Conservation (phyloP, 2,888 invertebrate species). For the Scaptomyza caliginosa region DNA sequence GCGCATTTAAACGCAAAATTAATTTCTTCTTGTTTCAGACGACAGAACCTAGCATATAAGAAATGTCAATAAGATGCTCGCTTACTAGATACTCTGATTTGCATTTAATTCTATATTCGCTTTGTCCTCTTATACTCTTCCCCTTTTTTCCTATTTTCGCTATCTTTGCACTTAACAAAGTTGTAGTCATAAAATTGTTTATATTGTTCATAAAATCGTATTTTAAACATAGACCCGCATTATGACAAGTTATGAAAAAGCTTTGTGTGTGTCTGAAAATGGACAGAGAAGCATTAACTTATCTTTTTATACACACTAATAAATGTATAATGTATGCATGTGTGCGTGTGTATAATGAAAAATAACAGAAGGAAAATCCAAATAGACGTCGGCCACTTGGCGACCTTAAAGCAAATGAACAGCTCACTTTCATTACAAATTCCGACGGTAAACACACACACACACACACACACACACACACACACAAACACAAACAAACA, state of each 20-base stretch:
- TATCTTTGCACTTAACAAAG: slow-evolving; percentile 45
- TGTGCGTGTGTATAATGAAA: not conserved
- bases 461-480: slow-evolving; percentile 30
- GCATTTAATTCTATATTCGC: not conserved
- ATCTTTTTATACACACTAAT: slow-evolving; percentile 27
- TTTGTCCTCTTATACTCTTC: too few species aligned
- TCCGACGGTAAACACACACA: slow-evolving; percentile 68
- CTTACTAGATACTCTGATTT: not conserved
- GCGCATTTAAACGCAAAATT: slow-evolving; percentile 67
- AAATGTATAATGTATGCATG: not conserved
- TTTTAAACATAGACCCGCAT: slow-evolving; percentile 29
- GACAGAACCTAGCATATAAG: slow-evolving; percentile 17
- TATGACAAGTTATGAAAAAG: slow-evolving; percentile 60
- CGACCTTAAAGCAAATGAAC: slow-evolving; percentile 78
- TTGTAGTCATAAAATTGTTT: slow-evolving; percentile 55
- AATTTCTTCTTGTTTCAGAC: slow-evolving; percentile 47
- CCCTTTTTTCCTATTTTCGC: slow-evolving; percentile 14
- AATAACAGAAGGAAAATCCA: slow-evolving; percentile 28
- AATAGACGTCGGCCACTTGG: slow-evolving; percentile 65
- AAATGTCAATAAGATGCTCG: slow-evolving; percentile 5
- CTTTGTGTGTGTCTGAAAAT: slow-evolving; percentile 30
- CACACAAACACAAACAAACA: slow-evolving; percentile 41
- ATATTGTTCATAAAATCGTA: slow-evolving; percentile 23
- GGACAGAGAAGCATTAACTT: slow-evolving; percentile 25
- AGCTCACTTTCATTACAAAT: slow-evolving; percentile 78